Evolutionary conservation across 2,888 invertebrate species (phyloP).

Genomic region (Eupithecia insigniata): DNA sequence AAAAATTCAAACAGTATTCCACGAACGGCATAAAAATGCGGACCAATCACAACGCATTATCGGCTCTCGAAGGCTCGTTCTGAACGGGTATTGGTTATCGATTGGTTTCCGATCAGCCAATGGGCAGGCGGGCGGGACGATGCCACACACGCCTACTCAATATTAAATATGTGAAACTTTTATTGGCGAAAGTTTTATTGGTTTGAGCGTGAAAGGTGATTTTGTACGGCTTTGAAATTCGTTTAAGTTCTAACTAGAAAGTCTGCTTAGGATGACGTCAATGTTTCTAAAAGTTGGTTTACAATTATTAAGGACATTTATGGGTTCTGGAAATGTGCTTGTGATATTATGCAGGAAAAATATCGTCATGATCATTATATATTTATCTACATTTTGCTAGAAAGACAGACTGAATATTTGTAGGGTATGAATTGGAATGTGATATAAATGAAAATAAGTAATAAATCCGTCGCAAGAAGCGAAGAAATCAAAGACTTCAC

Average conservation of each 20-base stretch:
- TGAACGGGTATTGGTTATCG: constrained; percentile 74
- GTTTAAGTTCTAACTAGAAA: neutral
- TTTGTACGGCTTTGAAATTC: neutral
- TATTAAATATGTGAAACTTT: constrained; percentile 31
- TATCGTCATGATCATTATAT: neutral
- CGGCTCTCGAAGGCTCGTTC: constrained; percentile 28
- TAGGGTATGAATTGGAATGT: neutral
- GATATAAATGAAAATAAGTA: neutral
- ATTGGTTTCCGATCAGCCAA: constrained; percentile 83
- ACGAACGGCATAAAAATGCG: constrained; percentile 20
- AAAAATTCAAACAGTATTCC: constrained; percentile 6
- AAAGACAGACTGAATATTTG: neutral
- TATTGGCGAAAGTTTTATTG: constrained; percentile 24
- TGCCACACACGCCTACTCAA: constrained; percentile 66
- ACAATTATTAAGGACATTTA: neutral
- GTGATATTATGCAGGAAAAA: neutral
- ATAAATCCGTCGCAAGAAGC: neutral
- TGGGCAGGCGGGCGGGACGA: constrained; percentile 65
- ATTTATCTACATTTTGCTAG: neutral
- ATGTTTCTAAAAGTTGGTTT: neutral
- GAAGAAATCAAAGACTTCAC: no score
- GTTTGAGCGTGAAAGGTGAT: neutral
- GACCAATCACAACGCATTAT: constrained; percentile 37
- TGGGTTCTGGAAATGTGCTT: neutral
- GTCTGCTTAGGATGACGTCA: neutral